phyloP scores from a whole-genome alignment of 64 coral and sea anemone species.

The Astreopora myriophthalma region DNA sequence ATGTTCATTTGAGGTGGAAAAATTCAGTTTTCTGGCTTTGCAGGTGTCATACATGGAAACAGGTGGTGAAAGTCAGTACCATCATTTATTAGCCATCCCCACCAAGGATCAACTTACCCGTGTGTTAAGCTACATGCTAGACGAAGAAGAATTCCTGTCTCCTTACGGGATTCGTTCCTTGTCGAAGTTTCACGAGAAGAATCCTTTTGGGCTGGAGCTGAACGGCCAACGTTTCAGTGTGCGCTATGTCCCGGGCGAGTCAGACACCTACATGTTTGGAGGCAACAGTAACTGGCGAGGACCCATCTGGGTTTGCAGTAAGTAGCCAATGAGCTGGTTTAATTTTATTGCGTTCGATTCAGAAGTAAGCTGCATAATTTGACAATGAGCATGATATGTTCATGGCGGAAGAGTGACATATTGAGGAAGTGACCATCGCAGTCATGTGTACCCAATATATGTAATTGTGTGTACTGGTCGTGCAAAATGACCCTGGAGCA shows the following conservation, averaged over 20 bases:
- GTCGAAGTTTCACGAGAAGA: slow-evolving; percentile 83
- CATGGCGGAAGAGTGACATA: too few relatives aligned
- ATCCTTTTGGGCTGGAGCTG: slow-evolving; percentile 67
- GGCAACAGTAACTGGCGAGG: slow-evolving; percentile 99
- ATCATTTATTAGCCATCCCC: slow-evolving; percentile 82
- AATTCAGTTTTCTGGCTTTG: too few relatives aligned
- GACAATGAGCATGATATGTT: too few relatives aligned
- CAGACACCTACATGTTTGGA: slow-evolving; percentile 91
- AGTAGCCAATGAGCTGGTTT: too few relatives aligned
- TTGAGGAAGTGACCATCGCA: too few relatives aligned
- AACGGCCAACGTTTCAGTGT: slow-evolving; percentile 74
- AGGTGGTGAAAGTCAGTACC: slow-evolving; percentile 61
- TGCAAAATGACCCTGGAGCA: too few relatives aligned
- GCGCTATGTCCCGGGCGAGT: slow-evolving; percentile 93
- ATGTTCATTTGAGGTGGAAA: too few relatives aligned
- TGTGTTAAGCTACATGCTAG: slow-evolving; percentile 86
- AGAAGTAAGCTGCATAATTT: too few relatives aligned
- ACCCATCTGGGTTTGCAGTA: slow-evolving; percentile 87
- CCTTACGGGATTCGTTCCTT: slow-evolving; percentile 89
- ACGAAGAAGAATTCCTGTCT: slow-evolving; percentile 96
- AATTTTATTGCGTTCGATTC: too few relatives aligned
- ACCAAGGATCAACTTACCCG: slow-evolving; percentile 70
- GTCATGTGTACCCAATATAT: too few relatives aligned
- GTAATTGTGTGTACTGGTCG: too few relatives aligned
- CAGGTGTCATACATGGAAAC: slow-evolving; percentile 82